phyloP scores from a whole-genome alignment of 2,797 vertebrate species.

The Chaetodon trifasciatus region DNA sequence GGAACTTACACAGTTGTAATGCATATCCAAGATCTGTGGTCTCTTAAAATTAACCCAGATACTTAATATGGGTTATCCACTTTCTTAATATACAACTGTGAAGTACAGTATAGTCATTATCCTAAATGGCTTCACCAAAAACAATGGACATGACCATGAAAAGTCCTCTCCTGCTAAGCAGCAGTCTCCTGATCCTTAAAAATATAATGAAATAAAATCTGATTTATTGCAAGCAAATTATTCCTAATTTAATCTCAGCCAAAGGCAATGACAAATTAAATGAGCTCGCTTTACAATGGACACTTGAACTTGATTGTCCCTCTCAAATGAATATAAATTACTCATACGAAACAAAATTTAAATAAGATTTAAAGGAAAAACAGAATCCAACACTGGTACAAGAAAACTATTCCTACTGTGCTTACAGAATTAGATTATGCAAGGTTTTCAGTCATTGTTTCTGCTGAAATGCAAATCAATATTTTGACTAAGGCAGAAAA shows the following conservation, averaged over 20 bases:
- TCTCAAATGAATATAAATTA: neutral
- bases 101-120: neutral
- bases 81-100: neutral
- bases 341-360: neutral
- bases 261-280: constrained; percentile 1
- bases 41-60: neutral
- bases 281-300: neutral
- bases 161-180: neutral
- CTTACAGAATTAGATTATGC: neutral
- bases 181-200: neutral
- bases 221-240: neutral
- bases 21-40: neutral
- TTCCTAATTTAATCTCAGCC: constrained; percentile 7
- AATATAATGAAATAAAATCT: constrained; percentile 6
- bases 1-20: neutral
- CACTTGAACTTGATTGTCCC: neutral
- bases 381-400: neutral
- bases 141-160: neutral
- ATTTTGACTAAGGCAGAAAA: constrained; percentile 33
- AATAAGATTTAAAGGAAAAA: constrained; percentile 16
- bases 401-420: neutral
- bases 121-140: neutral
- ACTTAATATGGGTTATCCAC: neutral
- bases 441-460: constrained; percentile 4
- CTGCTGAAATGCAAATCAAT: constrained; percentile 42